Conservation (phyloP, 1,140 invertebrate species). For the Drosophila baimaii region DNA sequence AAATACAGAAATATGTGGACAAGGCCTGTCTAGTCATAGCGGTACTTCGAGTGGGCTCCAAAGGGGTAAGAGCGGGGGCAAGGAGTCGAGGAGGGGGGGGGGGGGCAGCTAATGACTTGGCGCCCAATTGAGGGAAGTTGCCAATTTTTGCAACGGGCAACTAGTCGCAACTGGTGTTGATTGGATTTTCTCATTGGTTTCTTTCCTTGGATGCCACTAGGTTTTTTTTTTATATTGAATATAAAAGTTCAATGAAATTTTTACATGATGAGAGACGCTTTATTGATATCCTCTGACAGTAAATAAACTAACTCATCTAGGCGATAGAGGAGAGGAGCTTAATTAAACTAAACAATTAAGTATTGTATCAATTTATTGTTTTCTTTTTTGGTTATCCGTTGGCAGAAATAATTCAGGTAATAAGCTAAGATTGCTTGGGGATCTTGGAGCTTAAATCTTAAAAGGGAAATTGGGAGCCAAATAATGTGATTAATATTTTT, state of each 20-base stretch:
- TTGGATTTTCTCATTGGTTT: conserved; percentile 23
- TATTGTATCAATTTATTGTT: not conserved
- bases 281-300: not conserved
- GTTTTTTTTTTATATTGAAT: conserved; percentile 2
- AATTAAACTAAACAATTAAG: not conserved
- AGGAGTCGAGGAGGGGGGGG: conserved; percentile 11
- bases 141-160: conserved; percentile 62
- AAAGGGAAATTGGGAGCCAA: not conserved
- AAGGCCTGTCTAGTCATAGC: conserved; percentile 73
- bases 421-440: not conserved
- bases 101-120: conserved; percentile 76
- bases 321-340: no score
- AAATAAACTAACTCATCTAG: not conserved
- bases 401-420: not conserved
- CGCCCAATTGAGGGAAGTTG: conserved; percentile 72
- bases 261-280: no score
- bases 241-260: conserved; percentile 5
- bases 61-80: not conserved
- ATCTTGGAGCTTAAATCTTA: no score
- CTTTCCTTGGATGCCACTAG: not conserved
- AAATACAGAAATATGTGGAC: conserved; percentile 34
- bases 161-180: conserved; percentile 53
- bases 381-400: not conserved
- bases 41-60: conserved; percentile 71
- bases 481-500: no score